phyloP scores from a whole-genome alignment of 2,888 invertebrate species.

The Halocaridina rubra region DNA sequence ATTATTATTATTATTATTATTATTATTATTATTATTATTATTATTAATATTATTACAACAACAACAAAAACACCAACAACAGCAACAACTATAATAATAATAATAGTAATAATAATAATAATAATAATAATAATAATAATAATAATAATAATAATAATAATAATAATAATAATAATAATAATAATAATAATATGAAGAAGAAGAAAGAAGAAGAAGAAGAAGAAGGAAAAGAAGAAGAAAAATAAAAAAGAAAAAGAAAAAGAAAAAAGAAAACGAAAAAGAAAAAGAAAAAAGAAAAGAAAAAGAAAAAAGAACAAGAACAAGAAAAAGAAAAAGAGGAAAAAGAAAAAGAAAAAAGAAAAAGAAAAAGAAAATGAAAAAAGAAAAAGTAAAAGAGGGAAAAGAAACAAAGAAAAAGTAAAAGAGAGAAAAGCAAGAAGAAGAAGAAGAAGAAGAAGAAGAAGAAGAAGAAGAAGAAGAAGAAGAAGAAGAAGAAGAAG shows the following conservation, averaged over 20 bases:
- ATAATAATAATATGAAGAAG: background rate
- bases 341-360: background rate
- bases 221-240: background rate
- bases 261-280: background rate
- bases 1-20: too few species aligned
- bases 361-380: background rate
- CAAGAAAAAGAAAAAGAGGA: background rate
- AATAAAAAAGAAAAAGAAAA: background rate
- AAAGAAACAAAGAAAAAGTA: background rate
- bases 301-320: background rate
- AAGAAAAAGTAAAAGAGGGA: background rate
- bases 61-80: background rate
- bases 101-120: background rate
- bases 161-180: background rate
- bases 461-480: background rate
- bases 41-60: too few species aligned
- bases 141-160: background rate
- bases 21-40: too few species aligned
- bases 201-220: background rate
- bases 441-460: background rate
- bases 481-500: background rate
- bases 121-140: background rate
- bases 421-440: background rate
- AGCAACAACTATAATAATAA: background rate
- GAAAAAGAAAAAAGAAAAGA: background rate